Evolutionary conservation across 2,113 vertebrate species (phyloP).

Genomic region (Probosciger aterrimus): DNA sequence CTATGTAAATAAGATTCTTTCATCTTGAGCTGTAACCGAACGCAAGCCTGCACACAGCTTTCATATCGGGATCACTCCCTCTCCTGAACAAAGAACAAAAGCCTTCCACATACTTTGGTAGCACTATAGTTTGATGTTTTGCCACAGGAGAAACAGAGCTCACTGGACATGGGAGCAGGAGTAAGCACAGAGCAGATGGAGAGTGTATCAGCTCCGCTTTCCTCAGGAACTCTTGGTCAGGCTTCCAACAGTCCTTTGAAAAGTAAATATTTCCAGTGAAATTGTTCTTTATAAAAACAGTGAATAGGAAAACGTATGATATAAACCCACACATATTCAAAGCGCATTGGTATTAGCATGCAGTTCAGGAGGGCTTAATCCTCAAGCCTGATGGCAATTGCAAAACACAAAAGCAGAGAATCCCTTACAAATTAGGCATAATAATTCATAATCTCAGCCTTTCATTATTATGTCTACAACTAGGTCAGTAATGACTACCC

Average conservation of each 20-base stretch:
- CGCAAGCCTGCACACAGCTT: not conserved
- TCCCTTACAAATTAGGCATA: constrained; percentile 61
- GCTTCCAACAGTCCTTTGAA: not conserved
- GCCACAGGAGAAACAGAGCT: not conserved
- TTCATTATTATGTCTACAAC: constrained; percentile 34
- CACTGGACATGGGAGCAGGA: not conserved
- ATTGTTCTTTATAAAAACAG: constrained; percentile 13
- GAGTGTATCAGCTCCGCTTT: accelerated
- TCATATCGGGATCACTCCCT: not conserved
- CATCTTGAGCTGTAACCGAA: not conserved
- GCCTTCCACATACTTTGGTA: not conserved
- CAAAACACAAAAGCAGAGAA: constrained; percentile 53
- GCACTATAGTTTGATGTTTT: not conserved
- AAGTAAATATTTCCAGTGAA: constrained; percentile 44
- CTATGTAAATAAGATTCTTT: not conserved
- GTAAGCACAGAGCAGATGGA: not conserved
- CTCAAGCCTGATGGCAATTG: constrained; percentile 37
- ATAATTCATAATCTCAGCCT: constrained; percentile 52
- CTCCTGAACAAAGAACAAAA: not conserved
- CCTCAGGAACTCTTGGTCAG: not conserved
- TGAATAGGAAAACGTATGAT: constrained; percentile 16
- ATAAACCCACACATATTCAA: constrained; percentile 24
- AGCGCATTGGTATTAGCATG: constrained; percentile 34
- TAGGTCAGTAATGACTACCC: constrained; percentile 44
- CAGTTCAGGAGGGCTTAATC: constrained; percentile 27